Evolutionary conservation across 2,113 vertebrate species (phyloP).

Genomic region (Sphyrna mokarran): DNA sequence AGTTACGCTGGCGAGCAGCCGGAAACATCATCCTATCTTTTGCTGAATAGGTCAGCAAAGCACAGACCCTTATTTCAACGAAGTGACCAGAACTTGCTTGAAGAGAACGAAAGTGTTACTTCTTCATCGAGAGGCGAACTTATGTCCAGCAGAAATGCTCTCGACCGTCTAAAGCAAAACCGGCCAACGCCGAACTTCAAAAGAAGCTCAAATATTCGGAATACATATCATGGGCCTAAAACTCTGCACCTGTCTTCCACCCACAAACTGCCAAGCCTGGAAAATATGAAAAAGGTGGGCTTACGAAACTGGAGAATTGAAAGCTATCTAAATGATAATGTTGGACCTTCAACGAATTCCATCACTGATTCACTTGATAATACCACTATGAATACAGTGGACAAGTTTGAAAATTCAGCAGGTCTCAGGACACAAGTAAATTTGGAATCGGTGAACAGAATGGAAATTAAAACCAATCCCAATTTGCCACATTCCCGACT

Average conservation of each 20-base stretch:
- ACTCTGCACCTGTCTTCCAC: slow-evolving; percentile 69
- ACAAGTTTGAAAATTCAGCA: slow-evolving; percentile 61
- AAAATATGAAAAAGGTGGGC: slow-evolving; percentile 78
- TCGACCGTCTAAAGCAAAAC: slow-evolving; percentile 59
- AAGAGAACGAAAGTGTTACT: slow-evolving; percentile 59
- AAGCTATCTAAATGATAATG: slow-evolving; percentile 75
- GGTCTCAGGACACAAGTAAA: not conserved
- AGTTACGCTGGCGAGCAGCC: slow-evolving; percentile 87
- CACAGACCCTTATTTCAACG: slow-evolving; percentile 45
- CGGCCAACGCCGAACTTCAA: slow-evolving; percentile 50
- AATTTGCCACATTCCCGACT: slow-evolving; percentile 65
- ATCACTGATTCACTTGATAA: slow-evolving; percentile 60
- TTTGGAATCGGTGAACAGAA: not conserved
- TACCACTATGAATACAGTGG: slow-evolving; percentile 42
- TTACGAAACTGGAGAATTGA: slow-evolving; percentile 83
- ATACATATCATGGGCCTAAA: slow-evolving; percentile 77
- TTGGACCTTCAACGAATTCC: slow-evolving; percentile 58
- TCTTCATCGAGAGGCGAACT: slow-evolving; percentile 57
- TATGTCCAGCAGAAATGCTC: slow-evolving; percentile 47
- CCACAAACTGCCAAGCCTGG: slow-evolving; percentile 76
- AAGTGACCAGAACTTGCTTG: slow-evolving; percentile 69
- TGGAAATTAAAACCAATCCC: slow-evolving; percentile 60
- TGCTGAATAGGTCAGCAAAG: slow-evolving; percentile 58
- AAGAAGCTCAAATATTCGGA: slow-evolving; percentile 65
- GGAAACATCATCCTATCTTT: slow-evolving; percentile 57